phyloP scores from a whole-genome alignment of 1,140 invertebrate species.

The Araneus ventricosus region DNA sequence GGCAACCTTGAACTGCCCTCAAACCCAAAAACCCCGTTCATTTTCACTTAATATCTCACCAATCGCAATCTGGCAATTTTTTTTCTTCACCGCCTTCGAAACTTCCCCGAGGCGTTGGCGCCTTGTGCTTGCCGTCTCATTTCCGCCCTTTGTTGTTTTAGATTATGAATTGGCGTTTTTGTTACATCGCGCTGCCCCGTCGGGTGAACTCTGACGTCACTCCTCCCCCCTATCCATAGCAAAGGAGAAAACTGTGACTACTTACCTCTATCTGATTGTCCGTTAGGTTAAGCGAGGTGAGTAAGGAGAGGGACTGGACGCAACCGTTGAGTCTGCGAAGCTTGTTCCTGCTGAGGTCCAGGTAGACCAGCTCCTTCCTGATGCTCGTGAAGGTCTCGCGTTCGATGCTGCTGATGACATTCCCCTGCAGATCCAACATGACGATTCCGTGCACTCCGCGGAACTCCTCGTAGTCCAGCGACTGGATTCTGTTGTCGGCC shows the following conservation, averaged over 20 bases:
- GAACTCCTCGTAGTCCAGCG: neutral
- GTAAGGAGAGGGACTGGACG: conserved; percentile 5
- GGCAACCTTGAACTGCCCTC: too few relatives aligned
- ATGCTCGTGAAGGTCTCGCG: neutral
- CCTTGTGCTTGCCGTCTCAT: too few relatives aligned
- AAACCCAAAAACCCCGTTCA: too few relatives aligned
- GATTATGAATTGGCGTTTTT: too few relatives aligned
- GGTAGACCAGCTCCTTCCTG: neutral
- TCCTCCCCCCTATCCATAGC: too few relatives aligned
- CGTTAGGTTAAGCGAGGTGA: conserved; percentile 42
- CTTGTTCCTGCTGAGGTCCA: conserved; percentile 43
- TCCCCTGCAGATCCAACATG: conserved; percentile 1
- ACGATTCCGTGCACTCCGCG: neutral
- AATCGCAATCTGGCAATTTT: too few relatives aligned
- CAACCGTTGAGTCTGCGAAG: conserved; percentile 31
- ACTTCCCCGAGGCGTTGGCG: too few relatives aligned
- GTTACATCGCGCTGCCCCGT: too few relatives aligned
- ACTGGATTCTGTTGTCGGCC: conserved; percentile 23
- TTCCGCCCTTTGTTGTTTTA: too few relatives aligned
- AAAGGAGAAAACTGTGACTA: neutral
- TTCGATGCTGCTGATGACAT: neutral
- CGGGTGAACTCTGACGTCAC: too few relatives aligned
- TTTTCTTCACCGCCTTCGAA: too few relatives aligned
- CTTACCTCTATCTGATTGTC: conserved; percentile 33
- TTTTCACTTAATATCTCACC: too few relatives aligned